A percentile compares a stretch with the other conserved stretches of the same genome.
Evolutionary conservation across 35 echinoderm and acorn worm genomes (phyloP).

Genomic region (Heliocidaris erythrogramma): DNA sequence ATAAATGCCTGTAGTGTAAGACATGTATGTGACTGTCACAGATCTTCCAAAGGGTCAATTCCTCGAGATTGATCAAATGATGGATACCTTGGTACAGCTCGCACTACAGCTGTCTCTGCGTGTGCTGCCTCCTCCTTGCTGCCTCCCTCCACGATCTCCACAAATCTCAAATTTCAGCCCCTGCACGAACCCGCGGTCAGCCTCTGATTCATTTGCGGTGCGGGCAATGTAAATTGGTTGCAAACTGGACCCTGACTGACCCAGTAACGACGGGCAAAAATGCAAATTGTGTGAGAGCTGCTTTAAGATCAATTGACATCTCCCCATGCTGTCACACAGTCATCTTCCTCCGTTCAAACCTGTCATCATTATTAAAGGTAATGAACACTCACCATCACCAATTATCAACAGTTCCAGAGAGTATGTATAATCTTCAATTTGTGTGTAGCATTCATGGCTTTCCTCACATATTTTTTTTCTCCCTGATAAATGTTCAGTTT

Average conservation of each 20-base stretch:
- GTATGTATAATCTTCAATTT: no score
- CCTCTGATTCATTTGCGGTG: not conserved
- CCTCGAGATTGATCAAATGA: not conserved
- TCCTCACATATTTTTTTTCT: no score
- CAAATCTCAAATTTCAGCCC: not conserved
- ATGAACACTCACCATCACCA: not conserved
- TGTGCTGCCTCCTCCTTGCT: not conserved
- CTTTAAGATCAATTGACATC: not conserved
- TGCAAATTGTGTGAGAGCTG: constrained; percentile 26
- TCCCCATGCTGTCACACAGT: not conserved
- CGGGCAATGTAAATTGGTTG: constrained; percentile 21
- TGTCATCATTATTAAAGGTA: not conserved
- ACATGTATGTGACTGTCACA: not conserved
- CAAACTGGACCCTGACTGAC: constrained; percentile 21
- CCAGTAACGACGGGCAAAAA: not conserved
- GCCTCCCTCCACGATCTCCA: not conserved
- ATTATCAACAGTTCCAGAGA: no score
- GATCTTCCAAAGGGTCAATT: not conserved
- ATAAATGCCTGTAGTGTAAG: not conserved
- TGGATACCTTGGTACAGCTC: not conserved
- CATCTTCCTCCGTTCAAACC: not conserved
- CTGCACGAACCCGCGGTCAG: not conserved
- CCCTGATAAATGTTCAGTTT: no score
- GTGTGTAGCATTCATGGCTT: no score
- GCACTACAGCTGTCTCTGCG: not conserved